Base-by-base conservation (phyloP, 2,888 invertebrate species). In the Elysia crispata region DNA sequence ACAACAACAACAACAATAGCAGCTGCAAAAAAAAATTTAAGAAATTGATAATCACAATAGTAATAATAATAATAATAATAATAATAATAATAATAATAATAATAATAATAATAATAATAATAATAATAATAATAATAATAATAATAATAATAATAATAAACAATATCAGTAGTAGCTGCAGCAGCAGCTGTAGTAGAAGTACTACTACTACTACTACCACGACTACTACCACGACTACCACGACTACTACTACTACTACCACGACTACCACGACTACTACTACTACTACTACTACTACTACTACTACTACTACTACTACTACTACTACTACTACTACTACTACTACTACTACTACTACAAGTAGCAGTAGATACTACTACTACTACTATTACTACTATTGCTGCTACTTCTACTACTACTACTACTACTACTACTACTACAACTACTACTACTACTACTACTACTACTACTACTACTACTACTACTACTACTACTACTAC, bases 261-360 rank as follows among this genome's bases (percentile, higher is more conserved):
- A 60, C 60, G 3, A 60, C 60, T 60, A 60, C 60, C 15, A 60
- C 60, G 3, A 60, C 60, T 54, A 54, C 54, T 54, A 54, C 54
- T 54, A 54, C 54, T 54, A 54, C 54, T 54, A 54, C 54, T 54
- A 54, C 54, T 54, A 54, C 54, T 54, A 54, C 54, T 54, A 54
- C 54, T 54, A 54, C 54, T 54, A 54, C 54, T 54, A 54, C 54
- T 54, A 54, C 54, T 15, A 54, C 54, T 15, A 54, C 54, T 15
- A 54, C 54, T 15, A 54, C 54, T 15, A 54, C 54, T 54, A 54
- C 54, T 54, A 54, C 54, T 60, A 60, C 60, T 60, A 60, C 60
- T 60, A 60, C 60, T 60, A 60, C 60, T 60, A 60, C 60, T 60
- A 60, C 60, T 60, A 60, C 60, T 60, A 60, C 60, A 8, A 60